Evolutionary conservation across 2,113 vertebrate species (phyloP).

Genomic region (Hyperoodon ampullatus): DNA sequence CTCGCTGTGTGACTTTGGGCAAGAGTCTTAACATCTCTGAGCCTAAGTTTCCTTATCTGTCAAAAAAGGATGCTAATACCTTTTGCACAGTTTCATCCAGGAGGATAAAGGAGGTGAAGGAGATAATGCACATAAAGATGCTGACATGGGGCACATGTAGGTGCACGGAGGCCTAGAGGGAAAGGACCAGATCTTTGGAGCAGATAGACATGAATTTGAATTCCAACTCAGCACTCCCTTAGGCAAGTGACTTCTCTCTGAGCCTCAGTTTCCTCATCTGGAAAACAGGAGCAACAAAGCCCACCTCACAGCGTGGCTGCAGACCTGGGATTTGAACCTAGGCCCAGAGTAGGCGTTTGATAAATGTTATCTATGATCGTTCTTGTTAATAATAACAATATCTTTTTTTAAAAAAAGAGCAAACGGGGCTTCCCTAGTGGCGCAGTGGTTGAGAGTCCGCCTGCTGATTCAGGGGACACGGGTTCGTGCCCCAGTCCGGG

Average conservation of each 20-base stretch:
- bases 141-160: background rate
- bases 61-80: background rate
- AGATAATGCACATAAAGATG: background rate
- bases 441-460: no score
- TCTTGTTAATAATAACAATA: background rate
- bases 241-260: background rate
- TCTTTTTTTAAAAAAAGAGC: background rate
- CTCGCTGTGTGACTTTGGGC: background rate
- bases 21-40: slow-evolving; percentile 1
- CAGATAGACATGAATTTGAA: background rate
- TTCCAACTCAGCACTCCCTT: background rate
- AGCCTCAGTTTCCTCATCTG: background rate
- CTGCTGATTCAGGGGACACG: no score
- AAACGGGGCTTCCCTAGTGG: no score
- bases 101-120: background rate
- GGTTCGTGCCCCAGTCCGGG: no score
- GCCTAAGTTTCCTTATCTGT: background rate
- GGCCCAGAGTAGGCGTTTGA: background rate
- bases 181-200: background rate
- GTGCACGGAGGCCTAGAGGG: background rate
- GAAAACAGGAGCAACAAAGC: background rate
- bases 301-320: no score
- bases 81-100: background rate
- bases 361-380: background rate
- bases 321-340: background rate